Evolutionary conservation across 30 jellyfish, hydroid and myxozoan species (phyloP).

Genomic region (Haliclystus octoradiatus): DNA sequence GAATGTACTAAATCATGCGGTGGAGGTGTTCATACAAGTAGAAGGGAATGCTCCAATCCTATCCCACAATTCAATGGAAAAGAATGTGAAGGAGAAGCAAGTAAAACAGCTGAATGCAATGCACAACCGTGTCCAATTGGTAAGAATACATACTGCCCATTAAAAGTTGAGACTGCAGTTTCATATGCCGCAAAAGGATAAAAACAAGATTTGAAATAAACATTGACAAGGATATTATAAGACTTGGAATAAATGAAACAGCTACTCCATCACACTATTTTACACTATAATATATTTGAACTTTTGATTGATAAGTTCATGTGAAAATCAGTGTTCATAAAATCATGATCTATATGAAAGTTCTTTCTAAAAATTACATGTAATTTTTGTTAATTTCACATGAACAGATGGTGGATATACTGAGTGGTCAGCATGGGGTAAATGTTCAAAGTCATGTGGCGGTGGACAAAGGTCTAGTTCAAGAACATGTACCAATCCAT

Average conservation of each 20-base stretch:
- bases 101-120: constrained; percentile 10
- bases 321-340: no score
- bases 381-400: not conserved
- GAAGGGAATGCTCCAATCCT: constrained; percentile 10
- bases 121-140: constrained; percentile 25
- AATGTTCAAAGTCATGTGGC: constrained; percentile 25
- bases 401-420: constrained; percentile 36
- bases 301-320: no score
- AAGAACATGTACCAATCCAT: constrained; percentile 36
- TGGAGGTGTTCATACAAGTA: constrained; percentile 15
- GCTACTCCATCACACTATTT: no score
- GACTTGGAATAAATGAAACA: no score
- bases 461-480: constrained; percentile 20
- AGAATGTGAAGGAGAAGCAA: constrained; percentile 38
- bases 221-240: no score
- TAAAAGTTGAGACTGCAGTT: no score
- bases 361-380: not conserved
- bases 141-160: no score
- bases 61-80: constrained; percentile 49
- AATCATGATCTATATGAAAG: no score
- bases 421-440: constrained; percentile 25
- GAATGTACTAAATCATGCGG: constrained; percentile 13
- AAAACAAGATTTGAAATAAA: no score
- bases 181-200: no score
- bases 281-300: no score